A percentile compares a stretch with the other conserved stretches of the same genome.
Evolutionary conservation across 2,797 vertebrate species (phyloP).

Genomic region (Carcharodon carcharias): DNA sequence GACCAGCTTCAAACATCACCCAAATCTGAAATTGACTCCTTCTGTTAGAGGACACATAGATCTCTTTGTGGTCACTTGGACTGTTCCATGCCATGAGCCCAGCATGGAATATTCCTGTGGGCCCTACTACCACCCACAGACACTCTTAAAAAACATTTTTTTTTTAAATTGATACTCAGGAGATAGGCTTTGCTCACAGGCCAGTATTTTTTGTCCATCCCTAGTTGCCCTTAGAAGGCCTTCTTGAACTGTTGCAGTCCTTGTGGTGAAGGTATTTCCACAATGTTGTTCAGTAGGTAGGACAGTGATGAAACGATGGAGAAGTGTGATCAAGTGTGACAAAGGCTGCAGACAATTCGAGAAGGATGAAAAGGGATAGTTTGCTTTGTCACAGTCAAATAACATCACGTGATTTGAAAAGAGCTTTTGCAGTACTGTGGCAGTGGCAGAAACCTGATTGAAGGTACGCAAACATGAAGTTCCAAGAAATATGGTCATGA

Average conservation of each 20-base stretch:
- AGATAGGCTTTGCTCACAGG: not conserved
- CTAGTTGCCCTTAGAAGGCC: not conserved
- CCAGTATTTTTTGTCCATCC: not conserved
- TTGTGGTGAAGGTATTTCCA: not conserved
- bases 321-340: too few relatives aligned
- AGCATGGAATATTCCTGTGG: not conserved
- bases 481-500: too few relatives aligned
- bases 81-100: not conserved
- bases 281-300: not conserved
- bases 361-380: too few relatives aligned
- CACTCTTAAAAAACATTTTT: not conserved
- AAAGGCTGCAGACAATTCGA: too few relatives aligned
- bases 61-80: not conserved
- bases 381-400: too few relatives aligned
- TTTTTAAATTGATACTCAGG: not conserved
- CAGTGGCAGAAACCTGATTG: too few relatives aligned
- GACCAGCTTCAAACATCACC: not conserved
- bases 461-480: too few relatives aligned
- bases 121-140: not conserved
- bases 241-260: not conserved
- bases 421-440: too few relatives aligned
- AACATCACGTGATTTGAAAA: too few relatives aligned
- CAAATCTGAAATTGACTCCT: not conserved
- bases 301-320: too few relatives aligned
- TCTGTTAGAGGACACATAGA: not conserved